Evolutionary conservation across 2,797 vertebrate genomes (phyloP), one percentile per base, ranked within the genome.

Genomic region (Cossypha niveicapilla): DNA sequence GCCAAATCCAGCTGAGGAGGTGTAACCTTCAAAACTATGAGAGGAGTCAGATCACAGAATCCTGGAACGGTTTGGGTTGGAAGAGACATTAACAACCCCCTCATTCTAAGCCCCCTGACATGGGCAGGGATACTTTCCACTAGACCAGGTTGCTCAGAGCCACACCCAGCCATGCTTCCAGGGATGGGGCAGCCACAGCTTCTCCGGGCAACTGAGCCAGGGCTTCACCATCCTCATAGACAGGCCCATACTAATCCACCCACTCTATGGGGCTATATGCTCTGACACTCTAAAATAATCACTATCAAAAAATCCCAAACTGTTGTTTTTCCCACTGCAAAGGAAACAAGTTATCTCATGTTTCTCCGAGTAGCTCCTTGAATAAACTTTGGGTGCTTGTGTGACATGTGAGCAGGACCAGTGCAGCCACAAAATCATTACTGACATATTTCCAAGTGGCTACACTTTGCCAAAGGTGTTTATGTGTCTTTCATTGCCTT

Each of bases 401-500:
- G 4, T 51, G 53, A 67, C 42, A 37, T 1, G 2, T 27, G 13
- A 28, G 62, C 7, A 19, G 44, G 57, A 68, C 18, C 39, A 61
- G 18, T 19, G 53, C 42, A 66, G 47, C 30, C 66, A 34, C 45
- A 92, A 92, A 93, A 91, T 91, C 90, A 91, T 92, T 85, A 44
- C 68, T 67, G 39, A 57, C n/a, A 18, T 81, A 95, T 93, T 96
- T 97, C 92, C 54, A 78, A 76, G 70, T 34, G 14, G 76, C 35
- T 68, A 9, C 48, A 51, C 47, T 30, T 11, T 57, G 68, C 57
- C 80, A 88, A 73, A 63, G 28, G 94, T 66, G 34, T 86, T 96
- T 94, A 75, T 93, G 42, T 93, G 41, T 77, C 37, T 68, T 96
- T 94, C 62, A 37, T 92, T 96, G 84, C 71, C 82, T 94, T 94